These are phyloP conservation scores for Shargacucullia verbasci DNA, from an alignment of 2,888 invertebrate genomes.

Conservation along the genomic window DNA sequence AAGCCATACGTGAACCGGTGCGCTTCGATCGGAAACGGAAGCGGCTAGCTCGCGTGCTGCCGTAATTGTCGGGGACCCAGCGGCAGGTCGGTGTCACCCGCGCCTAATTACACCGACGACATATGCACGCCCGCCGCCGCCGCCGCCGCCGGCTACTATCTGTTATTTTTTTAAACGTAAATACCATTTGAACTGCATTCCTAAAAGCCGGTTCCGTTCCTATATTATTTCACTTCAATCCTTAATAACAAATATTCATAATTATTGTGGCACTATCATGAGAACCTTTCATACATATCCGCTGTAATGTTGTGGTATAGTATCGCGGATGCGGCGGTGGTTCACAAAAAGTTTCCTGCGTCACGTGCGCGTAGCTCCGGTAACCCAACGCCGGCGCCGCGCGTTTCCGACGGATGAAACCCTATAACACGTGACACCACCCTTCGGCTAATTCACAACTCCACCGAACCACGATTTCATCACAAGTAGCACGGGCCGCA, in stretches of 20 bases:
- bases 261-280: constrained; percentile 39
- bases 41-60: constrained; percentile 77
- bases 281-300: constrained; percentile 57
- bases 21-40: constrained; percentile 83
- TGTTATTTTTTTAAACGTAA: constrained; percentile 50
- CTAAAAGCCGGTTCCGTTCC: constrained; percentile 15
- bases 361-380: constrained; percentile 76
- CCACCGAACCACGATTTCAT: constrained; percentile 24
- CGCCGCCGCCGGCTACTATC: constrained; percentile 63
- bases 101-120: constrained; percentile 70
- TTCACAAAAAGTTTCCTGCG: constrained; percentile 71
- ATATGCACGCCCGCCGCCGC: constrained; percentile 62
- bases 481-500: constrained; percentile 14
- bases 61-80: constrained; percentile 81
- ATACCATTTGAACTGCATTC: constrained; percentile 14
- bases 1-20: constrained; percentile 71
- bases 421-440: constrained; percentile 64
- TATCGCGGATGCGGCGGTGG: constrained; percentile 69
- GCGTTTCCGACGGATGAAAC: constrained; percentile 81
- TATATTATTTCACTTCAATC: constrained; percentile 8
- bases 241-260: constrained; percentile 20
- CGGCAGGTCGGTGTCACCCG: constrained; percentile 61
- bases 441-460: constrained; percentile 52
- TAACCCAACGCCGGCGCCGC: constrained; percentile 73
- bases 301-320: constrained; percentile 53